A percentile compares a stretch with the other conserved stretches of the same genome.
Evolutionary conservation across 1,140 invertebrate species (phyloP).

Genomic region (Diachasmimorpha longicaudata): DNA sequence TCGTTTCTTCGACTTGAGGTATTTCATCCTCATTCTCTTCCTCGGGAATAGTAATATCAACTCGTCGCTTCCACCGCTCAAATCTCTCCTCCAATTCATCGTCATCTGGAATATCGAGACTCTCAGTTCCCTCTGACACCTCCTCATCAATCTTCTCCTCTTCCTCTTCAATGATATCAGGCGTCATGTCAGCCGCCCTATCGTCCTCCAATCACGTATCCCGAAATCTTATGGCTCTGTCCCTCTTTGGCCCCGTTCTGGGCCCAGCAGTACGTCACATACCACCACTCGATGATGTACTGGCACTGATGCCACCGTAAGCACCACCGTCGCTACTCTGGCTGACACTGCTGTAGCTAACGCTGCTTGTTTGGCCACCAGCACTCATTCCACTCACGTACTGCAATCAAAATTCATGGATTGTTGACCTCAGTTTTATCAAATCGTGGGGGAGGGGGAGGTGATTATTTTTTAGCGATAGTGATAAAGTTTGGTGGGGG

Average conservation of each 20-base stretch:
- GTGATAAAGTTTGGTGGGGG: not conserved
- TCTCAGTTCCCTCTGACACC: not conserved
- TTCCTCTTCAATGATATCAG: not conserved
- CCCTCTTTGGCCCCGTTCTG: conserved; percentile 51
- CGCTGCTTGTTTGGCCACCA: conserved; percentile 50
- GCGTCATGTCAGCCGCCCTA: not conserved
- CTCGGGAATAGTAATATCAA: conserved; percentile 18
- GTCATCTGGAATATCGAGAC: not conserved
- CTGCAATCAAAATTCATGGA: conserved; percentile 44
- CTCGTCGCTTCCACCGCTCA: conserved; percentile 1
- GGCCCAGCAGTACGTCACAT: conserved; percentile 57
- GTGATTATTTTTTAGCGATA: not conserved
- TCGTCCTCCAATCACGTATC: conserved; percentile 51
- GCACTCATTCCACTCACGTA: conserved; percentile 49
- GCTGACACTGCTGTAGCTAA: conserved; percentile 57
- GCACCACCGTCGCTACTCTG: conserved; percentile 53
- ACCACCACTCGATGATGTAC: conserved; percentile 38
- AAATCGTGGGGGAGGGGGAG: not conserved
- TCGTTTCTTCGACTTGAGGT: not conserved
- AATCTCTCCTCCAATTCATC: conserved; percentile 2
- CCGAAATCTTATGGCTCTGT: conserved; percentile 55
- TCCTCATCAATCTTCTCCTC: not conserved
- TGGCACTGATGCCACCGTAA: conserved; percentile 30
- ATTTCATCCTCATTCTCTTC: conserved; percentile 14
- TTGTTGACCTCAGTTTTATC: not conserved